Conservation (phyloP, 2,888 invertebrate genomes). For the Octonoba sinensis region DNA sequence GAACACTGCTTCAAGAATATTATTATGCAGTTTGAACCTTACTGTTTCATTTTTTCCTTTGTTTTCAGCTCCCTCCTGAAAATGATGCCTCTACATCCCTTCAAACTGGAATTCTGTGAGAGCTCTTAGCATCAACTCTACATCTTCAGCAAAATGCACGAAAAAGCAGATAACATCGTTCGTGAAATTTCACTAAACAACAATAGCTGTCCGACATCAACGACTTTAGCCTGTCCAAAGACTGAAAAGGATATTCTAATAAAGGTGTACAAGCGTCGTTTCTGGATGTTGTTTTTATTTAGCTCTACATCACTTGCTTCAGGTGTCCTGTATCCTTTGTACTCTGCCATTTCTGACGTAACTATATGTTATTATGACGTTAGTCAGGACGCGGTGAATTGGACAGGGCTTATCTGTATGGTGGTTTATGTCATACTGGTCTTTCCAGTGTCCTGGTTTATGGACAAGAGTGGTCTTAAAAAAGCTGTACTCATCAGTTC, state of each 20-base stretch:
- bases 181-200: too few species aligned
- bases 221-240: too few species aligned
- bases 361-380: conserved; percentile 76
- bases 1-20: too few species aligned
- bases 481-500: conserved; percentile 70
- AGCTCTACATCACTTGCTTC: conserved; percentile 90
- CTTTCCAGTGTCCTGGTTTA: conserved; percentile 95
- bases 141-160: too few species aligned
- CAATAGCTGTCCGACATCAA: too few species aligned
- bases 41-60: too few species aligned
- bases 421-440: conserved; percentile 95
- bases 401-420: conserved; percentile 99
- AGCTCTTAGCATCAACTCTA: too few species aligned
- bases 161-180: too few species aligned
- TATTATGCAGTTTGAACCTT: too few species aligned
- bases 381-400: conserved; percentile 80
- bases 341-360: conserved; percentile 90
- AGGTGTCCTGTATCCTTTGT: conserved; percentile 96
- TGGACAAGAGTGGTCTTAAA: conserved; percentile 84
- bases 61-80: too few species aligned
- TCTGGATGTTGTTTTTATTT: conserved; percentile 88
- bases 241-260: neutral
- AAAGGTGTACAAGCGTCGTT: conserved; percentile 80
- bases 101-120: too few species aligned
- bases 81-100: too few species aligned